These are phyloP conservation scores for Drymodes brunneopygia DNA, from an alignment of 2,113 vertebrate species.

Conservation along the genomic window DNA sequence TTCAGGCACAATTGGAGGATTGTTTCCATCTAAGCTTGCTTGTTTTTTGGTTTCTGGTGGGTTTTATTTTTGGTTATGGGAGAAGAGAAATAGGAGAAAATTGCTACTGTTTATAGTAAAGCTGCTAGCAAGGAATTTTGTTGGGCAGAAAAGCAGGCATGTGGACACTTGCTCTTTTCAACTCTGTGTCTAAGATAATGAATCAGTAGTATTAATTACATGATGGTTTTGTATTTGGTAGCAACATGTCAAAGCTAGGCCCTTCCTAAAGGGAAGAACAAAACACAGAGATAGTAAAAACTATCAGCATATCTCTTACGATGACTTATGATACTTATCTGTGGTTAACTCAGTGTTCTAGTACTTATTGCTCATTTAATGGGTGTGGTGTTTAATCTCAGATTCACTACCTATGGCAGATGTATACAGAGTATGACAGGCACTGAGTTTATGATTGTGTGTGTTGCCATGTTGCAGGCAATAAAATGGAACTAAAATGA, in stretches of 20 bases:
- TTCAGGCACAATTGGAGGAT: background rate
- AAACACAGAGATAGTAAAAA: background rate
- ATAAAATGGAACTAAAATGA: background rate
- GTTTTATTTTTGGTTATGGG: background rate
- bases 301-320: fast-evolving
- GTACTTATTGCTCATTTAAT: background rate
- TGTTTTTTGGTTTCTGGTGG: background rate
- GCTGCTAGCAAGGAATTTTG: background rate
- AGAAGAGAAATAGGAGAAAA: background rate
- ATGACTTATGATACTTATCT: background rate
- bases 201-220: background rate
- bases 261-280: background rate
- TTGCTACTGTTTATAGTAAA: background rate
- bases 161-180: background rate
- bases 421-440: background rate
- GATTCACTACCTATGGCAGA: background rate
- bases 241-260: background rate
- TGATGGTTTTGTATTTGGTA: background rate
- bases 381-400: background rate
- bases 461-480: background rate
- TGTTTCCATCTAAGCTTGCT: background rate
- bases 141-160: background rate
- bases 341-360: background rate
- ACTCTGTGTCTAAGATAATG: background rate
- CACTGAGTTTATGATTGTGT: background rate